phyloP scores from a whole-genome alignment of 2,113 vertebrate genomes.

The Dasypus novemcinctus region DNA sequence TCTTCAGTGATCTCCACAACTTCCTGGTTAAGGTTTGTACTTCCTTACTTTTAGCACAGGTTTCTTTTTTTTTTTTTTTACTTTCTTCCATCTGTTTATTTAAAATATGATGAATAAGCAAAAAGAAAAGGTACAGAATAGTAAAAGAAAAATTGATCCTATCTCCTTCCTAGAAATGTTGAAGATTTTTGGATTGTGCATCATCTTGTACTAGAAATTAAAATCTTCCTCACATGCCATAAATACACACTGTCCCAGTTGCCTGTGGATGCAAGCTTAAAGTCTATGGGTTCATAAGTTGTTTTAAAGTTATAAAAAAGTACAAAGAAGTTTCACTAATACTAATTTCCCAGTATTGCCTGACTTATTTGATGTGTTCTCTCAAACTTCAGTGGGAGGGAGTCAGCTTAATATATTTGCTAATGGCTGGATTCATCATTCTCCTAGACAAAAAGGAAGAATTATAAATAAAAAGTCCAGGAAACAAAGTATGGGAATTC shows the following conservation, averaged over 20 bases:
- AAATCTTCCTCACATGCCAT: slow-evolving; percentile 11
- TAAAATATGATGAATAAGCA: slow-evolving; percentile 71
- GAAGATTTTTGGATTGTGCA: slow-evolving; percentile 43
- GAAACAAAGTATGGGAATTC: not conserved
- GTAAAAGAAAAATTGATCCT: slow-evolving; percentile 63
- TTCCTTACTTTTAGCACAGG: not conserved
- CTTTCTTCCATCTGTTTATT: slow-evolving; percentile 69
- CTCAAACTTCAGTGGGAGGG: not conserved
- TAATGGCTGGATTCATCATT: not conserved
- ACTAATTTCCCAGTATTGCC: no score
- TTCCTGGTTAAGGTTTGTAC: not conserved
- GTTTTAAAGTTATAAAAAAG: slow-evolving; percentile 18
- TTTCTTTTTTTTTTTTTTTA: no score
- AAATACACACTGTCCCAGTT: not conserved
- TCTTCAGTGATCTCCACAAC: not conserved
- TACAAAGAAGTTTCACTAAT: not conserved
- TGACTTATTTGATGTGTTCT: no score
- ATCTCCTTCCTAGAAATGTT: slow-evolving; percentile 61
- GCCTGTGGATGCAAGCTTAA: not conserved
- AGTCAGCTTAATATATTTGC: not conserved
- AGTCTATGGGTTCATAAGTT: not conserved
- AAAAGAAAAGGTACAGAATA: slow-evolving; percentile 67
- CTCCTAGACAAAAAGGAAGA: not conserved
- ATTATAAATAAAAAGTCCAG: not conserved
- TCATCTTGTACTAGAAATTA: slow-evolving; percentile 40